phyloP scores from a whole-genome alignment of 1,140 invertebrate species.

The Micrasema longulum region DNA sequence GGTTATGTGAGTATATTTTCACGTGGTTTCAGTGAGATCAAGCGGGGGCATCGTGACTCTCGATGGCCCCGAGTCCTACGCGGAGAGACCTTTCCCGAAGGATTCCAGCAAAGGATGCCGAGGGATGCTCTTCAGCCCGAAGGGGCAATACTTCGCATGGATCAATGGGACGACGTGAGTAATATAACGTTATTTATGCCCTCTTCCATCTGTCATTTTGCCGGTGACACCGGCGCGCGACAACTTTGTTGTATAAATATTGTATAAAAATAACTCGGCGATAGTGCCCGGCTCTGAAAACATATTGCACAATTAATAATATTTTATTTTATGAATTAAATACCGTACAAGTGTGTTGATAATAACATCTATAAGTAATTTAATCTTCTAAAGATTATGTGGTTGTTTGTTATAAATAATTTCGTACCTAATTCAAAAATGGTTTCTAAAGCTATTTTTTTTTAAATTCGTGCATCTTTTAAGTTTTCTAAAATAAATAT shows the following conservation, averaged over 20 bases:
- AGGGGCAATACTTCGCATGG: constrained; percentile 78
- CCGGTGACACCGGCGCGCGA: constrained; percentile 5
- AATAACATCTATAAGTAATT: too few species aligned
- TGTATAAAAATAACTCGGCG: too few species aligned
- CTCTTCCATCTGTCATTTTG: constrained; percentile 34
- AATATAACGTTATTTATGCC: neutral
- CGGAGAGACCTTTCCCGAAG: constrained; percentile 69
- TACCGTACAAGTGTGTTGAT: too few species aligned
- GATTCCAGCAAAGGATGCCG: constrained; percentile 76
- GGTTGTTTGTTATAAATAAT: too few species aligned
- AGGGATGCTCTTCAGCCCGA: constrained; percentile 74
- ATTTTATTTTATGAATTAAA: too few species aligned
- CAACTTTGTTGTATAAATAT: constrained; percentile 12
- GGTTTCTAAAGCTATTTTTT: too few species aligned
- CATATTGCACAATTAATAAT: too few species aligned
- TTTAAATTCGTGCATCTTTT: too few species aligned
- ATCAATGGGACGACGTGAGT: constrained; percentile 68
- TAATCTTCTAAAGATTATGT: too few species aligned
- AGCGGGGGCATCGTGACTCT: constrained; percentile 43
- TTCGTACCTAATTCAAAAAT: too few species aligned
- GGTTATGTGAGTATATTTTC: constrained; percentile 44
- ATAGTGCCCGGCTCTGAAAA: too few species aligned
- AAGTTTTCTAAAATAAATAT: too few species aligned
- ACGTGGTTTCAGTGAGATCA: constrained; percentile 51
- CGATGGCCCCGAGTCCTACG: constrained; percentile 50